Conservation (phyloP, 2,113 vertebrate species). For the Rousettus leschenaultii region DNA sequence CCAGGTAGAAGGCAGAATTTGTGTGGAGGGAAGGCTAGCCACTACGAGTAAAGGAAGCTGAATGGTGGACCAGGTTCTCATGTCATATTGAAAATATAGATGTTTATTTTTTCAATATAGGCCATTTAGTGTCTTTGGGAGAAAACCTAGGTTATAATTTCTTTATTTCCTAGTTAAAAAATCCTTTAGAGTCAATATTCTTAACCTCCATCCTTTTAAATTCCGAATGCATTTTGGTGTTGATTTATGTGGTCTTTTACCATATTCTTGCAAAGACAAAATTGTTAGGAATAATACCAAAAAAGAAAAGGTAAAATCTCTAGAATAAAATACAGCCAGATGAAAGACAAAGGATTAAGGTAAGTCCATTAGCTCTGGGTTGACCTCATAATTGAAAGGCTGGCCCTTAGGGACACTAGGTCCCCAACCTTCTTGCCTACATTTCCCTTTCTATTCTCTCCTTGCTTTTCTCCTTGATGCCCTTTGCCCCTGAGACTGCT, state of each 20-base stretch:
- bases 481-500: not conserved
- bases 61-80: not conserved
- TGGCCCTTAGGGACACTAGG: not conserved
- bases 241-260: constrained; percentile 11
- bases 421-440: not conserved
- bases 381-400: constrained; percentile 20
- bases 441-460: not conserved
- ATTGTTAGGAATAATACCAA: constrained; percentile 19
- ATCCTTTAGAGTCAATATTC: not conserved
- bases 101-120: not conserved
- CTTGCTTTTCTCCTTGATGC: not conserved
- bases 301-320: constrained; percentile 3
- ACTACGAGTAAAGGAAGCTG: not conserved
- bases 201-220: constrained; percentile 30
- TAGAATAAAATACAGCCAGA: not conserved
- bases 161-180: constrained; percentile 13
- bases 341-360: constrained; percentile 11
- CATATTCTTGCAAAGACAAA: constrained; percentile 13
- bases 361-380: not conserved
- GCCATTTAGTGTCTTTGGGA: not conserved
- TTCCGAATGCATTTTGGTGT: constrained; percentile 21
- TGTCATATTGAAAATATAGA: not conserved
- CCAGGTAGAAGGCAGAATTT: not conserved
- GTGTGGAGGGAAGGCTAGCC: not conserved
- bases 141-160: constrained; percentile 33